Evolutionary conservation across 2,888 invertebrate species (phyloP), one percentile per base, ranked within the genome.

Genomic region (Amphiduros pacificus): DNA sequence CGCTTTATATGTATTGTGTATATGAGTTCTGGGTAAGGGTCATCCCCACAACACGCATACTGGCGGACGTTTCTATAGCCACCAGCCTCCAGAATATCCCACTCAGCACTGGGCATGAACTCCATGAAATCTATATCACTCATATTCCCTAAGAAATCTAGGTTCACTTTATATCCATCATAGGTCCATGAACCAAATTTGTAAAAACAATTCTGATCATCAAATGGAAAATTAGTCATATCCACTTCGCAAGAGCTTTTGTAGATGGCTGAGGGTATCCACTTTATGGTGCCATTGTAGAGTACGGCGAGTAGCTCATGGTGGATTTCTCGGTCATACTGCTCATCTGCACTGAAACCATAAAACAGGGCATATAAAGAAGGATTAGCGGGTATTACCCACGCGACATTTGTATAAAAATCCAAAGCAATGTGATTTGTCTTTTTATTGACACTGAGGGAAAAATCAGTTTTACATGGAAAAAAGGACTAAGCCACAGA

Each of bases 131-230:
- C 63, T 26, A 63, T 72, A 62, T 72, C 64, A 55, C 55, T 53
- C 17, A 53, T 58, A 41, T 71, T 65, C 4, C 54, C 62, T 17
- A 61, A 36, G 44, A 79, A 71, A 40, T 62, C 62, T 1, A 80
- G 65, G 63, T 79, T 72, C 58, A 80, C 57, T 63, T 75, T 70
- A 40, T 66, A 56, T 20, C 76, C 76, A 54, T 74, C 74, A 67
- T 80, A 75, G 1, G 79, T 74, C 80, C 80, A 80, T 2, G 77
- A 76, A 50, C 79, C 79, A 62, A 81, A 81, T 71, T 81, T 80
- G 50, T 81, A 68, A 17, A 66, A 60, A 67, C 81, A 81, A 6
- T 61, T 68, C 66, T 81, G 81, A 41, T 73, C 71, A 65, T 81
- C 81, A 61, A 81, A 81, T 6, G 81, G 81, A 65, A 81, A 81